Evolutionary conservation across 2,797 vertebrate species (phyloP).

Genomic region (Poecile montanus): DNA sequence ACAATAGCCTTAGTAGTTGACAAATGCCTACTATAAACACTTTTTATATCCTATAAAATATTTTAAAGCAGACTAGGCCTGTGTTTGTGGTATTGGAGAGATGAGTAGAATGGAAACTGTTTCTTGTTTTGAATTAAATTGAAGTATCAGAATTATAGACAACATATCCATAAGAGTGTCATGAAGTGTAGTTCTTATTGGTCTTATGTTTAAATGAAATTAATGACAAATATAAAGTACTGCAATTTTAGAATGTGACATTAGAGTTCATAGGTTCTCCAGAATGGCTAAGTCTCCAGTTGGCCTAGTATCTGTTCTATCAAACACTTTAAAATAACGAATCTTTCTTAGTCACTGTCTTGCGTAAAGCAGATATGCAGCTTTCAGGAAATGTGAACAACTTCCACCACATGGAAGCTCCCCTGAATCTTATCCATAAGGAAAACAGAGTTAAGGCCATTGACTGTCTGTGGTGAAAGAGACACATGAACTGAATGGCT

Average conservation of each 20-base stretch:
- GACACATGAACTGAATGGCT: neutral
- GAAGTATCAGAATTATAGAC: neutral
- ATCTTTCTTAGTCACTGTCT: neutral
- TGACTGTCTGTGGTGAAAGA: neutral
- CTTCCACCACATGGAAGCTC: neutral
- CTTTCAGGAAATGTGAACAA: neutral
- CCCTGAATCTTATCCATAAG: neutral
- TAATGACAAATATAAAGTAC: neutral
- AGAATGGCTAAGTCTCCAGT: neutral
- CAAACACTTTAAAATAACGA: neutral
- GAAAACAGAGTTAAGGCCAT: neutral
- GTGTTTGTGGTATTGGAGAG: neutral
- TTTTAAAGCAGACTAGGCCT: neutral
- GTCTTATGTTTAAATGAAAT: neutral
- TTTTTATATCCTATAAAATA: neutral
- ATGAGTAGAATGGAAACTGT: neutral
- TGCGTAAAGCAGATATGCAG: neutral
- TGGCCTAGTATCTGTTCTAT: neutral
- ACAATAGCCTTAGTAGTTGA: neutral
- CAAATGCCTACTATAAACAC: neutral
- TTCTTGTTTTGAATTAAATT: neutral
- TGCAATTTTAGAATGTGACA: rapidly evolving
- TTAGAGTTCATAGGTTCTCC: neutral
- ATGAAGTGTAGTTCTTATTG: neutral
- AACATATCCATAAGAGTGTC: neutral